Percentiles rank a stretch among this genome's conserved stretches.
phyloP scores from a whole-genome alignment of 1,140 invertebrate genomes.

The Drosophila bocki region DNA sequence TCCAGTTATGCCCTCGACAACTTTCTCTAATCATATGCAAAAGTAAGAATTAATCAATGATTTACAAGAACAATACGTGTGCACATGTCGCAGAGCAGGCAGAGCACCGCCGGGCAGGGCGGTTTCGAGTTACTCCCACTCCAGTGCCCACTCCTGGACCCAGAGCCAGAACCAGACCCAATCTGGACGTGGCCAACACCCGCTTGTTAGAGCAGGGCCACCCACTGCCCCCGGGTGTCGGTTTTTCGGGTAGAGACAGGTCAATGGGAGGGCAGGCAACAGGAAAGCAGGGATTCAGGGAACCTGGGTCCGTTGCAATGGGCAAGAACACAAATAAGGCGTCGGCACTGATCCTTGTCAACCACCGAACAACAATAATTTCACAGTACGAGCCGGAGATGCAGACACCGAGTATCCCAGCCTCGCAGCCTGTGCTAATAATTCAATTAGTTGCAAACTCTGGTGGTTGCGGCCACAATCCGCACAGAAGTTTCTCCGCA shows the following conservation, averaged over 20 bases:
- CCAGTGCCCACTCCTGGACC: constrained; percentile 12
- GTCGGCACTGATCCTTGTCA: constrained; percentile 81
- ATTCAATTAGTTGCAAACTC: constrained; percentile 80
- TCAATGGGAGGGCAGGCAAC: constrained; percentile 22
- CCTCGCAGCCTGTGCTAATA: constrained; percentile 62
- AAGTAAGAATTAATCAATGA: constrained; percentile 79
- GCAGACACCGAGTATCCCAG: constrained; percentile 25
- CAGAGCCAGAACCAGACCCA: constrained; percentile 19
- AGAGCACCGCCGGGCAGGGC: constrained; percentile 38
- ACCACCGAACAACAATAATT: constrained; percentile 79
- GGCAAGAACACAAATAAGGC: constrained; percentile 80
- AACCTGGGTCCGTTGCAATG: constrained; percentile 59
- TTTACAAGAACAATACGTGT: constrained; percentile 82
- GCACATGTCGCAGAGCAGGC: constrained; percentile 68
- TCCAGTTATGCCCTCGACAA: constrained; percentile 35
- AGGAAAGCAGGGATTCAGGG: constrained; percentile 21
- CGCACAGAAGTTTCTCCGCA: constrained; percentile 42
- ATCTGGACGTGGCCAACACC: constrained; percentile 47
- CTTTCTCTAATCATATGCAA: constrained; percentile 80
- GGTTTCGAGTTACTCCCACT: constrained; percentile 19
- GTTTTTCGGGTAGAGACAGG: constrained; percentile 35
- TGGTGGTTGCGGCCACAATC: constrained; percentile 45
- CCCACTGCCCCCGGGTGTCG: constrained; percentile 62
- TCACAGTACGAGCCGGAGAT: constrained; percentile 39
- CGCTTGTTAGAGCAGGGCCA: constrained; percentile 70